Evolutionary conservation across 2,113 vertebrate species (phyloP).

Genomic region (Glaucidium brasilianum): DNA sequence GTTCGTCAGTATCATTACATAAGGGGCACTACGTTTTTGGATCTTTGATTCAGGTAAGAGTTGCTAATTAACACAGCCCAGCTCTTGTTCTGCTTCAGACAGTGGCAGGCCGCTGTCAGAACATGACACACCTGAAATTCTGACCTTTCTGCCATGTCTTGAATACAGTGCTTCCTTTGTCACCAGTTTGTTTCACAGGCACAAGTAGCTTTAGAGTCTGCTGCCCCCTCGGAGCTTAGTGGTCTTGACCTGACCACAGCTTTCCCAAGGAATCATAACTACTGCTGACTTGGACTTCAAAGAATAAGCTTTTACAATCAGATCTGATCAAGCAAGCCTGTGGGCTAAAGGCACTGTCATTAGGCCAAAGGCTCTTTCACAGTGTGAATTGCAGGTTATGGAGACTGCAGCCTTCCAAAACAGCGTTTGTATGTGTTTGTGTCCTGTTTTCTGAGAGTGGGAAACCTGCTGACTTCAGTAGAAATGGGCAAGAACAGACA

Average conservation of each 20-base stretch:
- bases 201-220: background rate
- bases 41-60: background rate
- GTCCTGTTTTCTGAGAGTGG: background rate
- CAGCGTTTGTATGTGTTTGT: background rate
- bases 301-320: background rate
- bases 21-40: background rate
- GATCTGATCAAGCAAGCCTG: background rate
- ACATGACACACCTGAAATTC: background rate
- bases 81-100: background rate
- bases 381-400: background rate
- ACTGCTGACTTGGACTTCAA: background rate
- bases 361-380: background rate
- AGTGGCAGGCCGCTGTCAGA: background rate
- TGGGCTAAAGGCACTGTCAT: background rate
- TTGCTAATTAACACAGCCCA: background rate
- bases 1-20: background rate
- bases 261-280: background rate
- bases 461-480: background rate
- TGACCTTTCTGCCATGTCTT: background rate
- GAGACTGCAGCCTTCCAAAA: background rate
- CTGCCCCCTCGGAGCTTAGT: background rate
- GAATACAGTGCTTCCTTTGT: background rate
- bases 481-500: background rate
- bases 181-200: background rate
- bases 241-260: background rate